These are phyloP conservation scores for Hylaea fasciaria DNA, from an alignment of 2,888 invertebrate species.

Conservation along the genomic window DNA sequence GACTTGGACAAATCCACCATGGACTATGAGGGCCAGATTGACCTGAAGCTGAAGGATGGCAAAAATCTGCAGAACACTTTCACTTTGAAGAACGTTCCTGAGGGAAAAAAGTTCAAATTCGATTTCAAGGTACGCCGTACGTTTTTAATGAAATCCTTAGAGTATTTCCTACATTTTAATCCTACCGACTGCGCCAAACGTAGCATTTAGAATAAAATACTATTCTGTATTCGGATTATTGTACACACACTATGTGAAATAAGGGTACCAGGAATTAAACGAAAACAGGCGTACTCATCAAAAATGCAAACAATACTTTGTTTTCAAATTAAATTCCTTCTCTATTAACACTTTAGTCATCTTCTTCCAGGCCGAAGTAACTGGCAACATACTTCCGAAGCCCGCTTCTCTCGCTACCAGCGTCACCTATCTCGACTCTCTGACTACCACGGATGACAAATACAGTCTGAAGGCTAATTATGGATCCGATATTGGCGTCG, in stretches of 20 bases:
- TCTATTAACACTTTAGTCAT: neutral
- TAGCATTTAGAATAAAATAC: no score
- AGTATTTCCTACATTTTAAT: no score
- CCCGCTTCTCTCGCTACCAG: conserved; percentile 57
- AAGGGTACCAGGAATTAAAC: no score
- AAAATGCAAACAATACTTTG: no score
- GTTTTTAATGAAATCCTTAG: neutral
- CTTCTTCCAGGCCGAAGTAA: conserved; percentile 59
- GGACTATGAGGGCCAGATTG: conserved; percentile 67
- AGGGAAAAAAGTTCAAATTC: conserved; percentile 62
- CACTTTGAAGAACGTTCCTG: conserved; percentile 60
- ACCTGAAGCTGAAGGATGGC: conserved; percentile 68
- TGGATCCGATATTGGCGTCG: conserved; percentile 70
- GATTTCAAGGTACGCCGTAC: conserved; percentile 69
- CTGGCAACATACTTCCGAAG: conserved; percentile 67
- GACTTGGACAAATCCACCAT: conserved; percentile 61
- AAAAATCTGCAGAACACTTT: conserved; percentile 64
- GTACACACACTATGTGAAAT: no score
- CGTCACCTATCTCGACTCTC: conserved; percentile 53
- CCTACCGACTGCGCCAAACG: no score
- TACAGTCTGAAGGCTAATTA: conserved; percentile 75
- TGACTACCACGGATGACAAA: conserved; percentile 61
- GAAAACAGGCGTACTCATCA: no score
- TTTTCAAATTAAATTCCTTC: no score
- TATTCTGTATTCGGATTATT: no score